A percentile compares a stretch with the other conserved stretches of the same genome.
Conservation (phyloP, 2,113 vertebrate species). For the Podarcis muralis region DNA sequence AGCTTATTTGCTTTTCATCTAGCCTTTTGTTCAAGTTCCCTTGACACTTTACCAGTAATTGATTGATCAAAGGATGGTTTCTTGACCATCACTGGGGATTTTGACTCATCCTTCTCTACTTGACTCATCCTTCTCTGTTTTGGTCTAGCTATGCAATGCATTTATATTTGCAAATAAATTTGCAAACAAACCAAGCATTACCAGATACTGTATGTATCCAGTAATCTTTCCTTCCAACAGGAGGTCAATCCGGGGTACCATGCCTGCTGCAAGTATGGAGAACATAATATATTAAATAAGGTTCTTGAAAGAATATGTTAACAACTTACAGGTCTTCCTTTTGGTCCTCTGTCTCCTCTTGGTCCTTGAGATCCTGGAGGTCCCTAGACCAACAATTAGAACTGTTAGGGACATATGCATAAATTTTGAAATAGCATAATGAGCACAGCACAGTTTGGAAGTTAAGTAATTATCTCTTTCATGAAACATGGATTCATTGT, state of each 20-base stretch:
- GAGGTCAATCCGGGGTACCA: background rate
- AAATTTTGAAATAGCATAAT: slow-evolving; percentile 7
- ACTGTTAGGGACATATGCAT: background rate
- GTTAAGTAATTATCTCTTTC: background rate
- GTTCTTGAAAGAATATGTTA: slow-evolving; percentile 1
- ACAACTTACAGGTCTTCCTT: slow-evolving; percentile 90
- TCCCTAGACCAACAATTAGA: slow-evolving; percentile 78
- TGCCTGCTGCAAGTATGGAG: background rate
- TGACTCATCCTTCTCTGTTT: background rate
- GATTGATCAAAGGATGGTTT: background rate
- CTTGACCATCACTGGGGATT: background rate
- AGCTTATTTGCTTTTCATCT: too few species aligned
- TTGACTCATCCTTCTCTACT: background rate
- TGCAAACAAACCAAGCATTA: background rate
- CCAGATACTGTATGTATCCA: background rate
- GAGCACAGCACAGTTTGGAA: background rate
- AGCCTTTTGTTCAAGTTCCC: too few species aligned
- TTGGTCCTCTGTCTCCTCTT: slow-evolving; percentile 88
- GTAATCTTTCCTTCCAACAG: background rate
- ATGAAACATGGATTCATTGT: background rate
- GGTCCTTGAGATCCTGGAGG: slow-evolving; percentile 90
- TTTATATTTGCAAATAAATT: background rate
- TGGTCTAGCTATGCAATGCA: background rate
- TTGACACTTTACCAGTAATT: background rate
- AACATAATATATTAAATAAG: background rate